Evolutionary conservation across 2,888 invertebrate species (phyloP).

Genomic region (Agriopis leucophaearia): DNA sequence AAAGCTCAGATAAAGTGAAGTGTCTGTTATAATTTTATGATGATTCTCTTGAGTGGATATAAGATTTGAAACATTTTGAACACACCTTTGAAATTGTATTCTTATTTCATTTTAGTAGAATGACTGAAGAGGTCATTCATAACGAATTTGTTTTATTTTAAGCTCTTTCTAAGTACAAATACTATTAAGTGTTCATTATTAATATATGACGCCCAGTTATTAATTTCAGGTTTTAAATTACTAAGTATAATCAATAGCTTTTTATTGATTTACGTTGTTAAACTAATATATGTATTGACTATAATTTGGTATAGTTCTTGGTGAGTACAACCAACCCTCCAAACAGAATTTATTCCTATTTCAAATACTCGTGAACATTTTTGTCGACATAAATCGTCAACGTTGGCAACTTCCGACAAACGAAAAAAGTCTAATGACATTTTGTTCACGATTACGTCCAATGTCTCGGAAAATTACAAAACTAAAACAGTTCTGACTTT

Average conservation of each 20-base stretch:
- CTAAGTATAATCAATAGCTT: too few relatives aligned
- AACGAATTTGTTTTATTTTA: too few relatives aligned
- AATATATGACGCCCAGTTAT: background rate
- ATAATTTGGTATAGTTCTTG: background rate
- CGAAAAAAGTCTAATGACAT: slow-evolving; percentile 69
- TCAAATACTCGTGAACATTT: slow-evolving; percentile 67
- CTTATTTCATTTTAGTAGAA: slow-evolving; percentile 24
- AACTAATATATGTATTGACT: too few relatives aligned
- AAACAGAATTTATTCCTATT: slow-evolving; percentile 67
- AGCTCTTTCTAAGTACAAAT: background rate
- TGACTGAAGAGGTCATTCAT: slow-evolving; percentile 2
- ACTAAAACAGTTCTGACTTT: slow-evolving; percentile 47
- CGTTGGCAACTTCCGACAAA: slow-evolving; percentile 75
- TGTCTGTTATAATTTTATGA: slow-evolving; percentile 45
- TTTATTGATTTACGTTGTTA: too few relatives aligned
- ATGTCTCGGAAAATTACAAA: slow-evolving; percentile 51
- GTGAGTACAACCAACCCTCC: background rate
- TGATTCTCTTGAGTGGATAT: slow-evolving; percentile 45
- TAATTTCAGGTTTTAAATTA: too few relatives aligned
- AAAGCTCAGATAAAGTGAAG: slow-evolving; percentile 41
- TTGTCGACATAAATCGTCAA: slow-evolving; percentile 78
- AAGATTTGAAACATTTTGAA: slow-evolving; percentile 24
- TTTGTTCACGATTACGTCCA: slow-evolving; percentile 68
- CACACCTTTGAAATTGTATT: slow-evolving; percentile 22
- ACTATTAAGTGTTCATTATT: background rate